Base-by-base conservation (phyloP, 2,888 invertebrate species). In the Drepana falcataria region DNA sequence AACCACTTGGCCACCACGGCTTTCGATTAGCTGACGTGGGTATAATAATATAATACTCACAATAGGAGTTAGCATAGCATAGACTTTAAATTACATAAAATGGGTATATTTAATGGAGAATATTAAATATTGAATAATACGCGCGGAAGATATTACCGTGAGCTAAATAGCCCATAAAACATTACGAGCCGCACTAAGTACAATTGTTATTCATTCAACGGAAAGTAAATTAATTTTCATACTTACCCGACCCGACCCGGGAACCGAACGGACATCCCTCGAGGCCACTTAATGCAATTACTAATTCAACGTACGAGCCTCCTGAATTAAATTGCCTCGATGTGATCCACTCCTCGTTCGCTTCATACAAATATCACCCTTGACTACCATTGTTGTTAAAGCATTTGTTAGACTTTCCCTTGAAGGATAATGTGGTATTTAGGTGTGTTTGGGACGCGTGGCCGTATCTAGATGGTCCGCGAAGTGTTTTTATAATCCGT, bases 401-500 rank as follows among this genome's bases (percentile, higher is more conserved):
- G 6, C n/a, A n/a, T 40, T 6, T 4, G 33, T 47, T 35, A 7
- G 33, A 54, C 54, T 58, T 59, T 66, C 35, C 58, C 35, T 35
- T 67, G 58, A 7, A 51, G 3, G 5, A 48, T 21, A 21, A 21
- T 47, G 5, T 2, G 2, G 0, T 47, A 70, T 21, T 21, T 21
- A 21, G 21, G 21, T 21, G 57, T 52, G 35, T 47, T 54, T 61
- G 57, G 51, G 64, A 35, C 55, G 33, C 65, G 58, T 49, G 57
- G 56, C 63, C 63, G 65, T 84, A 85, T 85, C 82, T 79, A 75
- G 80, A 81, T 84, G 83, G 79, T 60, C 68, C 74, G 79, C 75
- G 79, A 80, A 85, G 79, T 84, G 80, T 83, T 83, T 86, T 80
- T 88, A 87, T 87, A 87, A 88, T 87, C 85, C 81, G 71, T 83